These are phyloP conservation scores for Callyntrura guangdongensis DNA, from an alignment of 2,888 invertebrate genomes.

Conservation along the genomic window DNA sequence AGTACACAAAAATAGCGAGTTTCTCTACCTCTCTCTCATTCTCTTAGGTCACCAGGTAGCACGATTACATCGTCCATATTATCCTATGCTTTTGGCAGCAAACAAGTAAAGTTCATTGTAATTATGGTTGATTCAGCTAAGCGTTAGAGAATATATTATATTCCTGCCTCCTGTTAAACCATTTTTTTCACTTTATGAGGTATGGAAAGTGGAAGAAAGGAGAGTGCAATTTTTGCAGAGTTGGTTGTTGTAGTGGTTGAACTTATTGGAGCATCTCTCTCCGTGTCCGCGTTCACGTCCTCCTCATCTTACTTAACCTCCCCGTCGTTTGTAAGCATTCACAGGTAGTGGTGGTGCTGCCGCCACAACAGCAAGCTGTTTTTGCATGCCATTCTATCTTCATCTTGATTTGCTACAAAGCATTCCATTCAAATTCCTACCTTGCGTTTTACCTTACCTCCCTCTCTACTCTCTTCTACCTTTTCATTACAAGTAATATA, in stretches of 20 bases:
- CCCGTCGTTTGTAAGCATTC: neutral
- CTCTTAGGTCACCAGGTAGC: neutral
- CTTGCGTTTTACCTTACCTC: no score
- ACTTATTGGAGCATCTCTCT: constrained; percentile 39
- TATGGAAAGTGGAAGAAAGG: constrained; percentile 55
- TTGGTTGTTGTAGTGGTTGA: constrained; percentile 19
- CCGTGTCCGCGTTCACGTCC: constrained; percentile 31
- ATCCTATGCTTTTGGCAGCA: neutral
- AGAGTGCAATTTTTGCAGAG: constrained; percentile 55
- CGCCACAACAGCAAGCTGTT: neutral
- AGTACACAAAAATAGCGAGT: constrained; percentile 6
- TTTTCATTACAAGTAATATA: neutral
- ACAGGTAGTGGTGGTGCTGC: neutral
- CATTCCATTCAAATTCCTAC: constrained; percentile 57
- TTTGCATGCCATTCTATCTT: neutral
- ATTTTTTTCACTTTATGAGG: constrained; percentile 17
- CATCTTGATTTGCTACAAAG: constrained; percentile 49
- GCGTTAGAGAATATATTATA: no score
- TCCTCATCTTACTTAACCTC: constrained; percentile 49
- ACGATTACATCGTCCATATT: no score
- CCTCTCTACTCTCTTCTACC: neutral
- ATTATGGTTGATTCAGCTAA: neutral
- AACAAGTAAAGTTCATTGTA: constrained; percentile 12
- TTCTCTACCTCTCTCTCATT: constrained; percentile 43
- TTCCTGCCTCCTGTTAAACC: no score